These are phyloP conservation scores for Solea senegalensis DNA, from an alignment of 2,113 vertebrate genomes.

Conservation along the genomic window DNA sequence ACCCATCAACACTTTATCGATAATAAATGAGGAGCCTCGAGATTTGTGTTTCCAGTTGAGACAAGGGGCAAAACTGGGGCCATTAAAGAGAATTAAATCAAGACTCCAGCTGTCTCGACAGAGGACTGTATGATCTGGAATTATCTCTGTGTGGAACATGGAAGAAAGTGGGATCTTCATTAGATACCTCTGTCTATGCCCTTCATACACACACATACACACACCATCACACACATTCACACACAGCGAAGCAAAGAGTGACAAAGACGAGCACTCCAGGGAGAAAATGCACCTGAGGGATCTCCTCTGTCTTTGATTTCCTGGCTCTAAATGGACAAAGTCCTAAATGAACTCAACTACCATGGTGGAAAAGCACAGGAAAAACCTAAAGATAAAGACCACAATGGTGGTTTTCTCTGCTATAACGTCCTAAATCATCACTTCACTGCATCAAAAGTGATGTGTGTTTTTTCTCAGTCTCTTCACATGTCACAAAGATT, in stretches of 20 bases:
- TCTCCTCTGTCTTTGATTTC: slow-evolving; percentile 62
- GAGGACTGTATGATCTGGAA: slow-evolving; percentile 73
- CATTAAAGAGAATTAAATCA: slow-evolving; percentile 79
- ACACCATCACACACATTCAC: slow-evolving; percentile 23
- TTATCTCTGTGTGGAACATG: slow-evolving; percentile 76
- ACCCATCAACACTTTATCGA: neutral
- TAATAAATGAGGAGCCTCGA: neutral
- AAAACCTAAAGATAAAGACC: no score
- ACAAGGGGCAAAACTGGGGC: slow-evolving; percentile 58
- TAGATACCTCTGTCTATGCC: slow-evolving; percentile 74
- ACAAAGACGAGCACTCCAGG: slow-evolving; percentile 42
- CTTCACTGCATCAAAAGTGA: neutral
- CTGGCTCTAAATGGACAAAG: slow-evolving; percentile 57
- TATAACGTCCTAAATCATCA: slow-evolving; percentile 65
- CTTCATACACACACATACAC: slow-evolving; percentile 48
- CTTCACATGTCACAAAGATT: slow-evolving; percentile 75
- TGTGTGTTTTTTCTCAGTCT: slow-evolving; percentile 26
- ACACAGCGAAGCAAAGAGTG: slow-evolving; percentile 12
- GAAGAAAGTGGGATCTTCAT: slow-evolving; percentile 69
- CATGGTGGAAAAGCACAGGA: slow-evolving; percentile 5
- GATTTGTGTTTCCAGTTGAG: slow-evolving; percentile 14
- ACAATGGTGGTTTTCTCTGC: no score
- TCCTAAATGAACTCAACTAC: slow-evolving; percentile 63
- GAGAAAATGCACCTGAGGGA: slow-evolving; percentile 53
- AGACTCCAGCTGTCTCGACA: slow-evolving; percentile 69